A percentile compares a stretch with the other conserved stretches of the same genome.
phyloP scores from a whole-genome alignment of 2,113 vertebrate species.

The Mus pahari region DNA sequence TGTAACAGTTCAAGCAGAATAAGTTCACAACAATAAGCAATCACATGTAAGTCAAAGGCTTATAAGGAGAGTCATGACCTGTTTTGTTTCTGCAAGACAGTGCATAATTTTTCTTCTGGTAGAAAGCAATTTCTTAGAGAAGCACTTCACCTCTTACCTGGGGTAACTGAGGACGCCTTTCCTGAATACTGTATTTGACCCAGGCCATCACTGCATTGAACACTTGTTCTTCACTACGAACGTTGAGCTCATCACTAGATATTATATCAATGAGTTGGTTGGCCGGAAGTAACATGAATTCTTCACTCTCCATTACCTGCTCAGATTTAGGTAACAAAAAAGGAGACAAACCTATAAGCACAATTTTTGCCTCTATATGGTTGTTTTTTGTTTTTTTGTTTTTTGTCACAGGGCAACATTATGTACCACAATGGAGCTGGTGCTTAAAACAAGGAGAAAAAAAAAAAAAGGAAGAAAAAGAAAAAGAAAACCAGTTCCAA shows the following conservation, averaged over 20 bases:
- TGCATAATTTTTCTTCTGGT: background rate
- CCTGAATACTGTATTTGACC: conserved; percentile 99
- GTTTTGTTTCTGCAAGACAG: background rate
- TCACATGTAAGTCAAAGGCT: background rate
- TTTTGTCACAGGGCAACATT: conserved; percentile 46
- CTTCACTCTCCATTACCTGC: conserved; percentile 99
- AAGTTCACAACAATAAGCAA: background rate
- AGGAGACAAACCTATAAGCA: conserved; percentile 40
- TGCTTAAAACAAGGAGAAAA: conserved; percentile 38
- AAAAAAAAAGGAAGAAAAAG: too few relatives aligned
- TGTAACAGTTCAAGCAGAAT: too few relatives aligned
- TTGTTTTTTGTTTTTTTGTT: background rate
- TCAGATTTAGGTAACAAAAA: conserved; percentile 45
- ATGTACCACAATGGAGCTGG: background rate
- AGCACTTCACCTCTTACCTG: conserved; percentile 88
- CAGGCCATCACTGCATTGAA: conserved; percentile 99
- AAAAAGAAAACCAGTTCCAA: background rate
- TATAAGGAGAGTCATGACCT: background rate
- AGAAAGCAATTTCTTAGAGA: background rate
- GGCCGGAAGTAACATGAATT: conserved; percentile 99
- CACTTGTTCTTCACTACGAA: conserved; percentile 98
- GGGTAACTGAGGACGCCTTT: conserved; percentile 95
- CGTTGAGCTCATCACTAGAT: conserved; percentile 98
- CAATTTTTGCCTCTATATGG: background rate
- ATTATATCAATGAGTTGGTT: conserved; percentile 99